Evolutionary conservation across 64 coral and sea anemone species (phyloP), one percentile per base, ranked within the genome.

Genomic region (Porites australiensis): DNA sequence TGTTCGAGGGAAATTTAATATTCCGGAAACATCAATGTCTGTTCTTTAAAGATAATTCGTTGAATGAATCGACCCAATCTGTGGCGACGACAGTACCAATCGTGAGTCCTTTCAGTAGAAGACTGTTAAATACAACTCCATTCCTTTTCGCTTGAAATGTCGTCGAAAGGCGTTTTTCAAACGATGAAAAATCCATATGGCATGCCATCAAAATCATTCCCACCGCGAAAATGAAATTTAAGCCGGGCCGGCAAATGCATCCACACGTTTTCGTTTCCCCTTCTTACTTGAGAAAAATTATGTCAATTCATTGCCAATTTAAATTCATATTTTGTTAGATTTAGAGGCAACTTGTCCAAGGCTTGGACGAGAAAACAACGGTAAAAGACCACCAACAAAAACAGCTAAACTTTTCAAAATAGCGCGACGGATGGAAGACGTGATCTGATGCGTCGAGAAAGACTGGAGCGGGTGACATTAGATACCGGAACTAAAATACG

Each of bases 361-460:
- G 58, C 22, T 45, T 13, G 8, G 16, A 9, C 16, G n/a, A 51
- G 15, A 18, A 83, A 66, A 22, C 10, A 46, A 83, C 81, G 44
- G 81, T 61, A 21, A 77, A 1, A 81, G 15, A 81, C 16, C 6
- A 12, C 54, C 2, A 79, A 81, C 11, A 8, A 50, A 16, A 47
- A 3, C 44, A 67, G 16, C 5, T 16, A 3, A 10, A 3, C 21
- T 20, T 68, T 83, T 83, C 62, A 83, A 83, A 83, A 83, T 83
- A 83, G 81, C 81, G 81, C 81, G 81, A 83, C 6, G 19, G 2
- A 57, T 14, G 23, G 58, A 83, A 59, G 79, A 83, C 81, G 81
- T 63, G 46, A 75, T 68, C 15, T 83, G 63, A 83, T 7, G 15
- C n/a, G 60, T 10, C 58, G 63, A 7, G 61, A 67, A 18, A 50